Conservation (phyloP, 2,113 vertebrate genomes). For the Salvator merianae region DNA sequence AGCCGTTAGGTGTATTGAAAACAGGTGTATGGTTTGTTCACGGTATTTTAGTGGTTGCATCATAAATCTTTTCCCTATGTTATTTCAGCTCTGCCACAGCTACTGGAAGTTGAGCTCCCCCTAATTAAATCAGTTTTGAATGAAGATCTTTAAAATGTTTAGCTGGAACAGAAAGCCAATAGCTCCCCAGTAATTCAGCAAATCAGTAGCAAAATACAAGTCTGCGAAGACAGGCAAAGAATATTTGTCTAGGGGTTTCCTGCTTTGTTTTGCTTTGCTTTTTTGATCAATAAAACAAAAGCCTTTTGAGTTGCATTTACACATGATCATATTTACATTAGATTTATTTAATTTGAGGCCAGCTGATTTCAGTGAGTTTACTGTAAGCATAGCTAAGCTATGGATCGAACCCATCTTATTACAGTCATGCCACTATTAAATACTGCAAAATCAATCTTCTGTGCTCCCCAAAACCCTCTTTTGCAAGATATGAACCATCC, state of each 20-base stretch:
- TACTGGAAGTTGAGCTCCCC: constrained; percentile 33
- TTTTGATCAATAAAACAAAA: background rate
- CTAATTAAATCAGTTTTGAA: constrained; percentile 48
- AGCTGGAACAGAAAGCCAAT: constrained; percentile 16
- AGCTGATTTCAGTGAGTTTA: background rate
- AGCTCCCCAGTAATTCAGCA: constrained; percentile 13
- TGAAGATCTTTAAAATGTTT: constrained; percentile 1
- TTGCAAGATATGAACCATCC: background rate
- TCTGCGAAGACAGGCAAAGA: background rate
- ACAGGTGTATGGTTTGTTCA: constrained; percentile 17
- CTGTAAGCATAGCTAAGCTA: background rate
- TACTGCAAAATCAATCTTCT: background rate
- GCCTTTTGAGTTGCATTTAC: background rate
- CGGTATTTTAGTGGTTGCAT: constrained; percentile 34
- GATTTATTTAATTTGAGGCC: background rate
- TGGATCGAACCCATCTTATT: background rate
- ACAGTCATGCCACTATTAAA: background rate
- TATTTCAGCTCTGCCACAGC: constrained; percentile 36
- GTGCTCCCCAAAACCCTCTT: background rate
- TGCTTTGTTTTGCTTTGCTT: background rate
- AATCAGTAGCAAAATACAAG: background rate
- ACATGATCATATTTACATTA: background rate
- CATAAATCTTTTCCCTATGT: constrained; percentile 18
- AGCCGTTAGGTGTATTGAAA: constrained; percentile 36
- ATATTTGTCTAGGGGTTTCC: background rate